phyloP scores from a whole-genome alignment of 2,113 vertebrate species.

The Dinomys branickii region DNA sequence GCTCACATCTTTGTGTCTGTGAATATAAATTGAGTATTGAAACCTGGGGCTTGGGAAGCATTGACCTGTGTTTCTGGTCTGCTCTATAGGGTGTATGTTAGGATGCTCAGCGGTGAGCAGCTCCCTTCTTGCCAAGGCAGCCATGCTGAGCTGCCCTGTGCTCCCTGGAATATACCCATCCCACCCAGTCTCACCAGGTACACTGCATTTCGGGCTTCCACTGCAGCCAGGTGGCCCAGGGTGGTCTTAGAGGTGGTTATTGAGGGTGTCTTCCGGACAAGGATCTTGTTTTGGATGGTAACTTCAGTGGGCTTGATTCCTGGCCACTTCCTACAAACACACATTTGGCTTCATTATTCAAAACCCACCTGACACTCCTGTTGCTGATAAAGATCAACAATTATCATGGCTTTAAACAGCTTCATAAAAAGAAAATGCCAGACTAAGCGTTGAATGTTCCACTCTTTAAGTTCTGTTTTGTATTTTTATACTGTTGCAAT shows the following conservation, averaged over 20 bases:
- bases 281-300: constrained; percentile 74
- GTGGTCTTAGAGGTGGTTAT: constrained; percentile 90
- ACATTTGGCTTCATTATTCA: background rate
- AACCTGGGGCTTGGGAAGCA: background rate
- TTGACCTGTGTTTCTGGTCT: background rate
- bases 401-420: background rate
- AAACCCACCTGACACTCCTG: too few species aligned
- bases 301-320: constrained; percentile 85
- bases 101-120: background rate
- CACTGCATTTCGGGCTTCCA: constrained; percentile 85
- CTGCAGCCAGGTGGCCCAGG: constrained; percentile 83
- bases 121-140: background rate
- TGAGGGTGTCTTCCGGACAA: constrained; percentile 83
- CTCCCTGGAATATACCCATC: rapidly evolving
- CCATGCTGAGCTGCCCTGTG: background rate
- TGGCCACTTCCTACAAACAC: constrained; percentile 88
- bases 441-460: background rate
- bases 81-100: background rate
- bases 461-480: background rate
- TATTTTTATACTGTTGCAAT: background rate
- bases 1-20: background rate
- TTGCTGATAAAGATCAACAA: background rate
- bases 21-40: background rate
- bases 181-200: constrained; percentile 80
- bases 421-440: background rate